phyloP scores from a whole-genome alignment of 2,797 vertebrate genomes.

The Semaprochilodus insignis region DNA sequence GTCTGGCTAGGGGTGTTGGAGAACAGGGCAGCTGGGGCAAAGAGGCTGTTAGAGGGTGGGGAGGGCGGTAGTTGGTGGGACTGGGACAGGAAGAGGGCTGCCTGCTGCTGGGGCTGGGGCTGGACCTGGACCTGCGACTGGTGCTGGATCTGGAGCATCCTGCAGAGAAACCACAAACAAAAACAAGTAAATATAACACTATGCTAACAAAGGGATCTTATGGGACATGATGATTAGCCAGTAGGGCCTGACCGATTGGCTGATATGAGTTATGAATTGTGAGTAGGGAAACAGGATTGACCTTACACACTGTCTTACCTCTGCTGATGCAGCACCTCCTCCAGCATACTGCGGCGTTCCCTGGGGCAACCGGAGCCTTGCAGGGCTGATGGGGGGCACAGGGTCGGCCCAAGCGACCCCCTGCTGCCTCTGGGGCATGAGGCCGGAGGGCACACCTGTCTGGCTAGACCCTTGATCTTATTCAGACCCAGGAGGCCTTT shows the following conservation, averaged over 20 bases:
- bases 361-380: slow-evolving; percentile 66
- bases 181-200: neutral
- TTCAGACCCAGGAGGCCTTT: slow-evolving; percentile 94
- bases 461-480: slow-evolving; percentile 94
- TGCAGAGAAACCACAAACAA: slow-evolving; percentile 64
- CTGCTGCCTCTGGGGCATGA: slow-evolving; percentile 84
- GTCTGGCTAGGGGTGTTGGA: slow-evolving; percentile 69
- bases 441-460: slow-evolving; percentile 85
- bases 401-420: slow-evolving; percentile 81
- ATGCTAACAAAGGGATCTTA: too few relatives aligned
- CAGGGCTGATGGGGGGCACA: slow-evolving; percentile 67
- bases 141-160: slow-evolving; percentile 93
- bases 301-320: slow-evolving; percentile 76
- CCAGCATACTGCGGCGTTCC: slow-evolving; percentile 85
- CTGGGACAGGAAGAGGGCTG: slow-evolving; percentile 76
- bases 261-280: too few relatives aligned
- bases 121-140: slow-evolving; percentile 77
- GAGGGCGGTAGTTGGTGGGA: slow-evolving; percentile 77
- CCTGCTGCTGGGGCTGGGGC: slow-evolving; percentile 76
- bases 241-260: too few relatives aligned
- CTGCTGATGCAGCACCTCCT: slow-evolving; percentile 93
- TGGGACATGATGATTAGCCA: too few relatives aligned
- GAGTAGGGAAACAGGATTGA: slow-evolving; percentile 17
- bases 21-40: slow-evolving; percentile 70
- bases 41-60: slow-evolving; percentile 69